Base-by-base conservation (phyloP, 2,797 vertebrate species). In the Zalophus californianus region DNA sequence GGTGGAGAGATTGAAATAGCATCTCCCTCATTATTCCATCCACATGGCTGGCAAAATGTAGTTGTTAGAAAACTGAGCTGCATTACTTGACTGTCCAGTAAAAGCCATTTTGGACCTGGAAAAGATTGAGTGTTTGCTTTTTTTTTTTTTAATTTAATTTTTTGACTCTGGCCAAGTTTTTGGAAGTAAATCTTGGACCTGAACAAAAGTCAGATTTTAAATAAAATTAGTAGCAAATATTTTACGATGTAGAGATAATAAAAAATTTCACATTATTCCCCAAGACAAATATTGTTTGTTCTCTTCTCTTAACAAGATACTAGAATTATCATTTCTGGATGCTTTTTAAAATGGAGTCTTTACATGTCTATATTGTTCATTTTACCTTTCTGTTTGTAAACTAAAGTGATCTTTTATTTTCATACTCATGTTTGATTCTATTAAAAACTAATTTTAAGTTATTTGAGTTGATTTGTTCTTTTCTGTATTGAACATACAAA, bases 31-130 rank as follows among this genome's bases (percentile, higher is more conserved):
- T 94, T 91, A 97, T 96, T 91, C 41, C 29, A 56, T 68, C 86
- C 52, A 93, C n/a, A 90, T 95, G 70, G 27, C 72, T 85, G 79
- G 79, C 38, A 93, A 94, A 89, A 85, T 93, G 27, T 58, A 91
- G 80, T 95, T 96, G 62, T 96, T 96, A 89, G 90, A 96, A 93
- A 97, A 96, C 58, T 95, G 58, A 92, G 25, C 32, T 86, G 11
- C 27, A 97, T 4, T 52, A 60, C 60, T 80, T 92, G 38, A 91
- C 41, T 94, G 35, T 73, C 56, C 23, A 92, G 38, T 94, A 91
- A 96, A 96, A 80, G n/a, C 29, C 32, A 84, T 94, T 95, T 92
- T 79, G 68, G 89, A 89, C 12, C 44, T 96, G 50, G 66, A 91
- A 66, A 7, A 96, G 10, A 38, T 23, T 85, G 64, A 66, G 15